Conservation (phyloP, 2,888 invertebrate genomes). For the Agonopterix arenella region DNA sequence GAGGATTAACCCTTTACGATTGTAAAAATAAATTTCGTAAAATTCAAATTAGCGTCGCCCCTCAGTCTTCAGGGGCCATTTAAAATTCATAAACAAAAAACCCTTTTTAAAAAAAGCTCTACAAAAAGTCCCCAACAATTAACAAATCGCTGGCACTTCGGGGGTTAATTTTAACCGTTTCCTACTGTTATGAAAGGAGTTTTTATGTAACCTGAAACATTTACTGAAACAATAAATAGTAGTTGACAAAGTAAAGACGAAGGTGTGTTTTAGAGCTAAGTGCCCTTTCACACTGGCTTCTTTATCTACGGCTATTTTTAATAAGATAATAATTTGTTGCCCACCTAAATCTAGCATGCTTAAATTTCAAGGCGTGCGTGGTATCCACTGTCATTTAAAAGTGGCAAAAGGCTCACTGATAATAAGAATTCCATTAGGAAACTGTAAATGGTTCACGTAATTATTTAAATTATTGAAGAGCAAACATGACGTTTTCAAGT, state of each 20-base stretch:
- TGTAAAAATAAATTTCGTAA: constrained; percentile 68
- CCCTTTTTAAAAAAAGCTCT: constrained; percentile 40
- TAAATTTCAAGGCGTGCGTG: too few species aligned
- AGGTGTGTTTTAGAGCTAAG: too few species aligned
- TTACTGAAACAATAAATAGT: constrained; percentile 56
- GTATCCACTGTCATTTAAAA: too few species aligned
- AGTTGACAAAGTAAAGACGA: constrained; percentile 35
- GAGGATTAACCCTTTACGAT: constrained; percentile 32
- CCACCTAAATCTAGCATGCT: too few species aligned
- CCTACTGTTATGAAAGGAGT: constrained; percentile 35
- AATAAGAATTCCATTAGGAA: too few species aligned
- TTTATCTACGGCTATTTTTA: too few species aligned
- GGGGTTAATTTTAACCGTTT: constrained; percentile 67
- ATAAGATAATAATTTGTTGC: too few species aligned
- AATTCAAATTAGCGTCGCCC: constrained; percentile 70
- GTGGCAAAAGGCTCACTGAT: too few species aligned
- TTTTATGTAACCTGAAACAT: constrained; percentile 51
- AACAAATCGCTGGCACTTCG: constrained; percentile 65
- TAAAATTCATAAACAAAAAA: constrained; percentile 66
- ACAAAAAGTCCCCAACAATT: constrained; percentile 64
- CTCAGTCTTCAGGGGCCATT: constrained; percentile 60
- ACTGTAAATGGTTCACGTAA: too few species aligned
- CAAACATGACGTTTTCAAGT: too few species aligned
- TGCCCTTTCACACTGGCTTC: too few species aligned
- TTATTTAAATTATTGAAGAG: too few species aligned